phyloP scores from a whole-genome alignment of 2,113 vertebrate species.

The Anolis carolinensis region DNA sequence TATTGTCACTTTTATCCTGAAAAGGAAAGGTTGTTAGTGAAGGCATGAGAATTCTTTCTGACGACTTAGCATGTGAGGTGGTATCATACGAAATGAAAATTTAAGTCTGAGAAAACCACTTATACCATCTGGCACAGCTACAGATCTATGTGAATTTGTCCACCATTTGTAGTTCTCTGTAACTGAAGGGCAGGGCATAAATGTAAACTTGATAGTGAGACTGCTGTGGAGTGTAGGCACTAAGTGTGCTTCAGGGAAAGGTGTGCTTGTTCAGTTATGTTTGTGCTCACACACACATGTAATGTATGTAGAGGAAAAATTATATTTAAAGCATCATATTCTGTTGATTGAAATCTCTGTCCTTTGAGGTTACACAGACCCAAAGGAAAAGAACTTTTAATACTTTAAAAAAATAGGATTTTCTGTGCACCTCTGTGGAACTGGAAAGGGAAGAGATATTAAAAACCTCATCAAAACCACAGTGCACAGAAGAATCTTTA shows the following conservation, averaged over 20 bases:
- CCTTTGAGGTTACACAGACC: not conserved
- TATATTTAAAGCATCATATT: not conserved
- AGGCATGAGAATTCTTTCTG: too few relatives aligned
- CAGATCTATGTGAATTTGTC: too few relatives aligned
- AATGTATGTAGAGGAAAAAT: not conserved
- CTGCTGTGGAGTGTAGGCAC: not conserved
- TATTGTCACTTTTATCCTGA: too few relatives aligned
- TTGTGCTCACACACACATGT: not conserved
- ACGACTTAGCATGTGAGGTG: too few relatives aligned
- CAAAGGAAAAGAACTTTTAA: not conserved
- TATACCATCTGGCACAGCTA: too few relatives aligned
- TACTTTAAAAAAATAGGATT: too few relatives aligned
- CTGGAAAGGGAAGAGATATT: not conserved
- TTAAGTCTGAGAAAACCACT: too few relatives aligned
- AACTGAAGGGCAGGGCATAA: not conserved
- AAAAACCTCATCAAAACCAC: not conserved
- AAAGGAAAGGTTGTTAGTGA: too few relatives aligned
- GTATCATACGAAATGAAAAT: too few relatives aligned
- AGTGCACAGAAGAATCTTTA: not conserved
- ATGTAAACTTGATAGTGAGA: not conserved
- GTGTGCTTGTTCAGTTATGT: too few relatives aligned
- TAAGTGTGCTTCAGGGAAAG: not conserved
- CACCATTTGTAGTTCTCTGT: not conserved
- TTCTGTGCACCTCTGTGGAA: not conserved
- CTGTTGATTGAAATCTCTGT: not conserved